Conservation (phyloP, 1,140 invertebrate genomes). For the Heliconius melpomene region DNA sequence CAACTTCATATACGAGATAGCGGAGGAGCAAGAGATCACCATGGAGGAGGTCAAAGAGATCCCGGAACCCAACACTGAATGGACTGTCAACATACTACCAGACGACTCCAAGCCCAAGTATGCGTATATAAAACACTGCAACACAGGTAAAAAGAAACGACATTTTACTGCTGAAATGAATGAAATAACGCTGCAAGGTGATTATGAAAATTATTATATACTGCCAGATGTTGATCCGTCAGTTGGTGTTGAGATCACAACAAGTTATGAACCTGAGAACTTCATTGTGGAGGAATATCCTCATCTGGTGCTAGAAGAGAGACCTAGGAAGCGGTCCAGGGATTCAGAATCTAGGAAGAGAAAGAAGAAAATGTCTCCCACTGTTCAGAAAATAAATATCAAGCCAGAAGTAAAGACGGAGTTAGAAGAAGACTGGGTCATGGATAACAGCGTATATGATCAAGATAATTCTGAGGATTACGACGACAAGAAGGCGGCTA, state of each 20-base stretch:
- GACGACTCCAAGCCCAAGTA: slow-evolving; percentile 67
- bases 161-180: slow-evolving; percentile 74
- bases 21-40: slow-evolving; percentile 71
- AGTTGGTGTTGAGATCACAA: slow-evolving; percentile 66
- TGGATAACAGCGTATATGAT: slow-evolving; percentile 62
- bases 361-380: slow-evolving; percentile 49
- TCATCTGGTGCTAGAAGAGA: slow-evolving; percentile 63
- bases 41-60: slow-evolving; percentile 77
- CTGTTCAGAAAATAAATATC: slow-evolving; percentile 53
- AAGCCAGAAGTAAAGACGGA: slow-evolving; percentile 56
- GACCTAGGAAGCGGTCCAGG: slow-evolving; percentile 57
- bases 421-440: slow-evolving; percentile 63
- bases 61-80: slow-evolving; percentile 54
- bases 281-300: slow-evolving; percentile 70
- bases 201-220: slow-evolving; percentile 74
- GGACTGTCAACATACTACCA: slow-evolving; percentile 71
- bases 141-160: slow-evolving; percentile 66
- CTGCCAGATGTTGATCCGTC: slow-evolving; percentile 70
- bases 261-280: slow-evolving; percentile 69
- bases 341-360: slow-evolving; percentile 54
- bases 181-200: slow-evolving; percentile 65
- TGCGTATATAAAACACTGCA: slow-evolving; percentile 72
- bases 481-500: slow-evolving; percentile 63
- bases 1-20: slow-evolving; percentile 75
- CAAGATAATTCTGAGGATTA: slow-evolving; percentile 59